phyloP scores from a whole-genome alignment of 2,113 vertebrate genomes.

The Nerophis lumbriciformis region DNA sequence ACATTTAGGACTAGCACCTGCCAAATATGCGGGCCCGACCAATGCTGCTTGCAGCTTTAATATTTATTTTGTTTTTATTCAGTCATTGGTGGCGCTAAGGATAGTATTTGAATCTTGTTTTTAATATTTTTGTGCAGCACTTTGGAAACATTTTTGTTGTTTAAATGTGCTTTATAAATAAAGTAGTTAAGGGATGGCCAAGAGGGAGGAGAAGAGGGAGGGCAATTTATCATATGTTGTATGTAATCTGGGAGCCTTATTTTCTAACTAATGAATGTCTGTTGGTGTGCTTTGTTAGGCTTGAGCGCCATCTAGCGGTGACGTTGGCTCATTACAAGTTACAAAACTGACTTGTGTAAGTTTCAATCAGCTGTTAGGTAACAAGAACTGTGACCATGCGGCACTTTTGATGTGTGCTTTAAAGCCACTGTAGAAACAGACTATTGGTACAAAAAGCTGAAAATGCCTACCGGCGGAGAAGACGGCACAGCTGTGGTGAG shows the following conservation, averaged over 20 bases:
- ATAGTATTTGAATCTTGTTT: too few relatives aligned
- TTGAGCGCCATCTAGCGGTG: conserved; percentile 41
- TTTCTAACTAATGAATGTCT: not conserved
- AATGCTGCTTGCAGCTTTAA: too few relatives aligned
- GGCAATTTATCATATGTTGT: conserved; percentile 13
- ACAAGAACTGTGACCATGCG: not conserved
- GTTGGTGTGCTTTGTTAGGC: conserved; percentile 24
- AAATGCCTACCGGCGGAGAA: conserved; percentile 36
- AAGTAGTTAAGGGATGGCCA: conserved; percentile 7
- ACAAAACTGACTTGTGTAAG: conserved; percentile 62
- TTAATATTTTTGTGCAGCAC: not conserved
- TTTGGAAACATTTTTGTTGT: too few relatives aligned
- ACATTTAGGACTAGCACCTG: too few relatives aligned
- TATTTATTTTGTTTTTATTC: too few relatives aligned
- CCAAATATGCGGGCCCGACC: too few relatives aligned
- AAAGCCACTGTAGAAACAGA: not conserved
- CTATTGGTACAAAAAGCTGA: not conserved
- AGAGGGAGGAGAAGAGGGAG: not conserved
- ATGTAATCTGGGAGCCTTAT: not conserved
- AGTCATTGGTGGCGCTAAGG: too few relatives aligned
- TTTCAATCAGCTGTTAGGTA: conserved; percentile 47
- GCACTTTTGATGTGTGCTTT: not conserved
- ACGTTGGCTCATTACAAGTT: conserved; percentile 36
- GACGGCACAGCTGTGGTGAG: conserved; percentile 24
- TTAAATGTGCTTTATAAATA: not conserved